Conservation (phyloP, 1,140 invertebrate genomes). For the Lycorma delicatula region DNA sequence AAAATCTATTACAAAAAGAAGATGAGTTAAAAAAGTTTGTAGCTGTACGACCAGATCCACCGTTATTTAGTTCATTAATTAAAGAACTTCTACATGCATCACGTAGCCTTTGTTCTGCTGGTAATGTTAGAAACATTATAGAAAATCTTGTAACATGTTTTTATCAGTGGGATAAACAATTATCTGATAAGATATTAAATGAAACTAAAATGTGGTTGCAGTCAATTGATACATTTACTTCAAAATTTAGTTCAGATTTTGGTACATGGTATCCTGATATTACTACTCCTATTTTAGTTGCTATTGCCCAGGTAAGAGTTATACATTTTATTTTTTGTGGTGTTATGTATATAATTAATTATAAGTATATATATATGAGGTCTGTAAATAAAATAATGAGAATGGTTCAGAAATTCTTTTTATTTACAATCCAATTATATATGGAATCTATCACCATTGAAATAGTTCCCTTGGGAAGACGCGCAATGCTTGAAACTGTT, state of each 20-base stretch:
- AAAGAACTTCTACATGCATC: background rate
- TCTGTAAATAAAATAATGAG: too few relatives aligned
- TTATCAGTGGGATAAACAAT: background rate
- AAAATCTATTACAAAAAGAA: constrained; percentile 33
- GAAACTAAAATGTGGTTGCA: constrained; percentile 46
- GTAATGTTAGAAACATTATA: background rate
- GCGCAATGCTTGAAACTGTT: too few relatives aligned
- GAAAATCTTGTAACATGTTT: background rate
- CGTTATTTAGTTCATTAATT: constrained; percentile 42
- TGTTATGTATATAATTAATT: too few relatives aligned
- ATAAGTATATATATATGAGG: too few relatives aligned
- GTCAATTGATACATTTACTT: constrained; percentile 46
- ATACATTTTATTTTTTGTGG: too few relatives aligned
- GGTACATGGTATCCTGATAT: constrained; percentile 56
- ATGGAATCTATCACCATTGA: too few relatives aligned
- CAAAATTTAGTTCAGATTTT: constrained; percentile 45
- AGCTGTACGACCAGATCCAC: constrained; percentile 47
- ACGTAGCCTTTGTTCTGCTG: background rate
- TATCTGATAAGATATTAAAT: constrained; percentile 29
- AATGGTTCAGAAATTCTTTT: too few relatives aligned
- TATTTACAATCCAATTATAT: too few relatives aligned
- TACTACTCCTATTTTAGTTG: constrained; percentile 48
- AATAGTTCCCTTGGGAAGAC: too few relatives aligned
- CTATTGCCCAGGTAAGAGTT: constrained; percentile 49
- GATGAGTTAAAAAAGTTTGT: constrained; percentile 38